A percentile compares a stretch with the other conserved stretches of the same genome.
Conservation (phyloP, 2,113 vertebrate species). For the Leuciscus idus region DNA sequence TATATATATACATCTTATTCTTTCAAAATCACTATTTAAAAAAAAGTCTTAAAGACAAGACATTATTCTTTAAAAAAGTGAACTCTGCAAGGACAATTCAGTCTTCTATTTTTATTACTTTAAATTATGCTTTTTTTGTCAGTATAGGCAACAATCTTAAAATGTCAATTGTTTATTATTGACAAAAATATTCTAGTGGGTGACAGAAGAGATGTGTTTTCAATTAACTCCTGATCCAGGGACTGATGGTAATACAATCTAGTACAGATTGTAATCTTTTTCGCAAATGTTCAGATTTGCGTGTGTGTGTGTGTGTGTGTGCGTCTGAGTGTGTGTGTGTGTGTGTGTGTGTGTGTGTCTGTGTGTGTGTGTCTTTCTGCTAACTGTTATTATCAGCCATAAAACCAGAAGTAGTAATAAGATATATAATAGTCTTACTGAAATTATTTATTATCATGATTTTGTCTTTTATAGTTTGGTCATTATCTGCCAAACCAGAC, state of each 20-base stretch:
- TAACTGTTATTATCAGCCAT: constrained; percentile 40
- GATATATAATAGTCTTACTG: constrained; percentile 24
- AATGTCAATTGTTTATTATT: not conserved
- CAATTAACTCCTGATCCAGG: constrained; percentile 72
- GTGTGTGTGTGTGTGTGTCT: constrained; percentile 20
- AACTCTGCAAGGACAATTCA: not conserved
- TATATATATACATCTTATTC: too few species aligned
- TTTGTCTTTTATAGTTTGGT: constrained; percentile 23
- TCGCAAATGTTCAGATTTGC: constrained; percentile 21
- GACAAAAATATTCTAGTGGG: constrained; percentile 61
- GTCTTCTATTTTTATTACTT: constrained; percentile 52
- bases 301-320: constrained; percentile 18
- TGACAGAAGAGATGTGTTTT: constrained; percentile 73
- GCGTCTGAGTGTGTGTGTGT: constrained; percentile 37
- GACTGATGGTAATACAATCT: constrained; percentile 73
- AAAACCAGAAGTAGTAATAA: constrained; percentile 29
- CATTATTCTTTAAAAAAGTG: too few species aligned
- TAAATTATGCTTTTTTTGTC: not conserved
- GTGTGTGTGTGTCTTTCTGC: constrained; percentile 18
- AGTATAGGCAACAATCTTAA: not conserved
- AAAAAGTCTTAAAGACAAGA: too few species aligned
- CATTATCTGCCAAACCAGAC: constrained; percentile 32
- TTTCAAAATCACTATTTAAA: too few species aligned
- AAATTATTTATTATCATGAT: constrained; percentile 23
- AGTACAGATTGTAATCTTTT: constrained; percentile 59